phyloP scores from a whole-genome alignment of 2,113 vertebrate genomes.

The Danionella cerebrum region DNA sequence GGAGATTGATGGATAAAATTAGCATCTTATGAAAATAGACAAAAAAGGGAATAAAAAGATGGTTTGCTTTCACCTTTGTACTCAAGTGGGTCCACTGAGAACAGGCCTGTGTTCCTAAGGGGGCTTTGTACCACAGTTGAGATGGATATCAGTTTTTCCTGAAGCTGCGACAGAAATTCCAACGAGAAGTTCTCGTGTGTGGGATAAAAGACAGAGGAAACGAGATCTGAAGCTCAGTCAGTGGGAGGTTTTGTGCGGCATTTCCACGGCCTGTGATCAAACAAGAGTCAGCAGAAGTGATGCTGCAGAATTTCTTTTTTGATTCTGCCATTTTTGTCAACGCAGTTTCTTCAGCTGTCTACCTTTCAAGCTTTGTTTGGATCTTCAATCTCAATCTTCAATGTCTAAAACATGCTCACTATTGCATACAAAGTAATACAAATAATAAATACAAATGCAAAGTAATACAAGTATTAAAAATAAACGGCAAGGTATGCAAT shows the following conservation, averaged over 20 bases:
- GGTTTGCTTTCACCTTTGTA: neutral
- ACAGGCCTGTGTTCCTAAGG: neutral
- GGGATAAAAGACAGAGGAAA: constrained; percentile 3
- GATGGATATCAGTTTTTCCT: neutral
- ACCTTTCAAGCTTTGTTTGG: neutral
- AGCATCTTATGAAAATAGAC: neutral
- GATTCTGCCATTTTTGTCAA: neutral
- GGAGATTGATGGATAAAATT: constrained; percentile 9
- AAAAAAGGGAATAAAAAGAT: neutral
- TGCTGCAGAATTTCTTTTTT: neutral
- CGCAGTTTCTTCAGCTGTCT: neutral
- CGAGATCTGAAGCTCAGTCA: neutral
- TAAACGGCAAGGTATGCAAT: no score
- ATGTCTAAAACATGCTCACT: neutral
- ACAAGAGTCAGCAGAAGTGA: constrained; percentile 10
- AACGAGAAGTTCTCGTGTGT: neutral
- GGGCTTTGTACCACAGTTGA: neutral
- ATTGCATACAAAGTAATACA: neutral
- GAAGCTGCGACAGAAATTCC: neutral
- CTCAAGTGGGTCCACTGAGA: neutral
- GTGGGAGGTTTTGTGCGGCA: neutral
- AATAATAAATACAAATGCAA: no score
- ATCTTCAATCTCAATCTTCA: neutral
- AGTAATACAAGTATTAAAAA: no score
- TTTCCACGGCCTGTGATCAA: constrained; percentile 4